Conservation (phyloP, 1,140 invertebrate species). For the Pseudomyrmex gracilis region DNA sequence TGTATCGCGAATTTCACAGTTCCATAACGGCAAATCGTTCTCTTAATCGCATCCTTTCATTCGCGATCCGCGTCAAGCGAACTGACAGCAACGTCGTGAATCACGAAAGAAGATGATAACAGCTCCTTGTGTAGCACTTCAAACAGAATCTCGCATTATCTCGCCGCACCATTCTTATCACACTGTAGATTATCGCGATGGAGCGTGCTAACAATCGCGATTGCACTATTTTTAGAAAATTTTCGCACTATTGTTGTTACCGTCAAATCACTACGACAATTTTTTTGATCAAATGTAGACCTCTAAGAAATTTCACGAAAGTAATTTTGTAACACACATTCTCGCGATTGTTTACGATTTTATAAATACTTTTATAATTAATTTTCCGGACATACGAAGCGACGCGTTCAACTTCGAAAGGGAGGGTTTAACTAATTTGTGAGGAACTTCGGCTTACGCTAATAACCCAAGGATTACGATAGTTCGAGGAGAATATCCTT, state of each 20-base stretch:
- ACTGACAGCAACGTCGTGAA: slow-evolving; percentile 42
- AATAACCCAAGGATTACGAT: slow-evolving; percentile 50
- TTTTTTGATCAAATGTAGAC: neutral
- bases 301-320: neutral
- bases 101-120: slow-evolving; percentile 35
- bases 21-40: slow-evolving; percentile 19
- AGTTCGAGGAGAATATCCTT: slow-evolving; percentile 25
- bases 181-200: slow-evolving; percentile 3
- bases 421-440: slow-evolving; percentile 25
- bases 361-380: slow-evolving; percentile 8
- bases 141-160: slow-evolving; percentile 37
- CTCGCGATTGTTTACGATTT: neutral
- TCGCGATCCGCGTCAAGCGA: slow-evolving; percentile 1
- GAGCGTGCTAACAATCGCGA: slow-evolving; percentile 19
- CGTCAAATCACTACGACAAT: slow-evolving; percentile 6
- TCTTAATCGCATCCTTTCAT: slow-evolving; percentile 57
- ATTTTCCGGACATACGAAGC: neutral
- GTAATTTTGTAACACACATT: neutral
- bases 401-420: slow-evolving; percentile 33
- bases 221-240: neutral
- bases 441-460: slow-evolving; percentile 47
- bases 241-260: neutral
- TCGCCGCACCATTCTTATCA: neutral
- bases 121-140: slow-evolving; percentile 37
- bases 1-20: slow-evolving; percentile 9